Evolutionary conservation across 2,113 vertebrate genomes (phyloP).

Genomic region (Solea senegalensis): DNA sequence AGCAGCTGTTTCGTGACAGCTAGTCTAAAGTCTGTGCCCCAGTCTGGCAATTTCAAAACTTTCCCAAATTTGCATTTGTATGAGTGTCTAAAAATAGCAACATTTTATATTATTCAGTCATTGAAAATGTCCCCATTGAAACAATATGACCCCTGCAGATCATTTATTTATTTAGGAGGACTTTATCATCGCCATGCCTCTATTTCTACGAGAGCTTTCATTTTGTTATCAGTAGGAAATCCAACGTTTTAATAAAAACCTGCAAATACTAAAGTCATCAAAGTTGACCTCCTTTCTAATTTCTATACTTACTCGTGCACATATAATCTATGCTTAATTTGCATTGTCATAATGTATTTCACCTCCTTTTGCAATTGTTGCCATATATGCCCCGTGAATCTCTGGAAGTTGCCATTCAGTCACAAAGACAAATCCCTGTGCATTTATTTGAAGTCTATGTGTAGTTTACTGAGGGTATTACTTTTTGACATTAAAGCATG

Average conservation of each 20-base stretch:
- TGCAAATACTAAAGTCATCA: no score
- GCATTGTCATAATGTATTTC: no score
- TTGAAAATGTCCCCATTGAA: background rate
- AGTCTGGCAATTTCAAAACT: slow-evolving; percentile 3
- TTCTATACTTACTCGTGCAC: no score
- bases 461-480: slow-evolving; percentile 7
- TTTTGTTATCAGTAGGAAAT: background rate
- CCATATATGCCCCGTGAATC: slow-evolving; percentile 37
- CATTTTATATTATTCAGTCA: background rate
- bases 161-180: background rate
- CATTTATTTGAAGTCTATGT: slow-evolving; percentile 36
- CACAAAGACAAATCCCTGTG: slow-evolving; percentile 50
- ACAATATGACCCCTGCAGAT: background rate
- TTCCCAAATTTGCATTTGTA: slow-evolving; percentile 3
- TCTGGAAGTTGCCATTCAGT: slow-evolving; percentile 43
- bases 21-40: background rate
- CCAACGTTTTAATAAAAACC: no score
- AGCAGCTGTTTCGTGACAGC: background rate
- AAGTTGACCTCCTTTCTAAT: no score
- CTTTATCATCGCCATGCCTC: background rate
- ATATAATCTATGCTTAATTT: no score
- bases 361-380: background rate
- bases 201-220: slow-evolving; percentile 6
- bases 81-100: background rate
- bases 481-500: slow-evolving; percentile 25